Percentiles rank a stretch among this genome's conserved stretches.
phyloP scores from a whole-genome alignment of 2,797 vertebrate genomes.

The Brachyrhaphis roseni region DNA sequence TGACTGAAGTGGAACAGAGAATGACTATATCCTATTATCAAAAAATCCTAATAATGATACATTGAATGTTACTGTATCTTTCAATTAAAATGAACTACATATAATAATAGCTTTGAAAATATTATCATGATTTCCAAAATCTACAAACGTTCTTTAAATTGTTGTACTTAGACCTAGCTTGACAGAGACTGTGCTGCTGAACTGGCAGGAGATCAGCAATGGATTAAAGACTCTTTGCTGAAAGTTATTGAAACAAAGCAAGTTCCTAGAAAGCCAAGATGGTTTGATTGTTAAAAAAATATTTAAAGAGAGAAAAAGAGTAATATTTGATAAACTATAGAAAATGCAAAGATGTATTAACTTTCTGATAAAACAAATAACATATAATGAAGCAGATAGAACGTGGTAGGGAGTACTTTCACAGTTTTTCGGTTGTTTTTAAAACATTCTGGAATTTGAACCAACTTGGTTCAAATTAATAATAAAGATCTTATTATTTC shows the following conservation, averaged over 20 bases:
- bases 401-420: neutral
- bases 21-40: slow-evolving; percentile 36
- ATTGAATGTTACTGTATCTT: slow-evolving; percentile 48
- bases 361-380: neutral
- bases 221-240: slow-evolving; percentile 36
- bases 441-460: neutral
- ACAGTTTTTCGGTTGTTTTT: neutral
- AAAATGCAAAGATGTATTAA: neutral
- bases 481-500: neutral
- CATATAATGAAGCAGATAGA: neutral
- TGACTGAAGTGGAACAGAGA: slow-evolving; percentile 64
- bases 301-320: neutral
- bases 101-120: slow-evolving; percentile 23
- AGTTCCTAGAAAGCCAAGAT: slow-evolving; percentile 22
- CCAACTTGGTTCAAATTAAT: neutral
- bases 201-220: slow-evolving; percentile 42
- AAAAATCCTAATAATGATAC: slow-evolving; percentile 58
- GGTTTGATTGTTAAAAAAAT: neutral
- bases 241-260: slow-evolving; percentile 39
- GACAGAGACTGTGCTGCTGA: slow-evolving; percentile 3
- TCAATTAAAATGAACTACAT: slow-evolving; percentile 58
- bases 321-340: neutral
- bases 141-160: slow-evolving; percentile 28
- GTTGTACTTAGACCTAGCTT: slow-evolving; percentile 29
- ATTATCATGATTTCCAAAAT: slow-evolving; percentile 37